phyloP scores from a whole-genome alignment of 2,113 vertebrate genomes.

The Entomyzon cyanotis region DNA sequence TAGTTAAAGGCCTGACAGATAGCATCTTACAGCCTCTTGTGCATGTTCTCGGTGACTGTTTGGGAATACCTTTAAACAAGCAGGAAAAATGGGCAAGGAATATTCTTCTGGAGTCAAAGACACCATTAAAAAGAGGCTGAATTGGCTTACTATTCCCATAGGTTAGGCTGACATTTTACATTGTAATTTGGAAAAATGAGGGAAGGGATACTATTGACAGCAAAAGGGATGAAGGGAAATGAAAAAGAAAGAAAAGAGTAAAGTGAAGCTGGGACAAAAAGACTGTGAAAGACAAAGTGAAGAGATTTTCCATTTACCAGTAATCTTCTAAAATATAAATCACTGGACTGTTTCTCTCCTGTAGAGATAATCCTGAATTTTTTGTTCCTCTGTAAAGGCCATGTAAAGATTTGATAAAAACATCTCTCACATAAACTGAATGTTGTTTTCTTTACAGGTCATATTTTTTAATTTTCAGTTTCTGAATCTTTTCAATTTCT shows the following conservation, averaged over 20 bases:
- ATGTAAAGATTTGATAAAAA: conserved; percentile 51
- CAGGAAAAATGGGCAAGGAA: neutral
- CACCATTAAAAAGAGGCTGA: conserved; percentile 47
- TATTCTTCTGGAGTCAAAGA: conserved; percentile 16
- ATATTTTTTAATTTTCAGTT: neutral
- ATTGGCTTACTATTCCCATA: conserved; percentile 48
- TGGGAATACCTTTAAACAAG: neutral
- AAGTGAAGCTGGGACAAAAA: neutral
- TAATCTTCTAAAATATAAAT: conserved; percentile 66
- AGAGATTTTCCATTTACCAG: conserved; percentile 47
- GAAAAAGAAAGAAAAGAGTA: neutral
- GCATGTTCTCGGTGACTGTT: neutral
- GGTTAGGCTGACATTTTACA: conserved; percentile 57
- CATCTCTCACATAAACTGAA: conserved; percentile 48
- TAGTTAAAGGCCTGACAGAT: neutral
- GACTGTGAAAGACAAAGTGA: neutral
- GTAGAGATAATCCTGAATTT: conserved; percentile 33
- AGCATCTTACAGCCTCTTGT: neutral
- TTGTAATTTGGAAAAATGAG: neutral
- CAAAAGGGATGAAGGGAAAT: neutral
- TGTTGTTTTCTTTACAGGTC: neutral
- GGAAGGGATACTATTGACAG: neutral
- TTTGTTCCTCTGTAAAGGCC: conserved; percentile 27
- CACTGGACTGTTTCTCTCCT: conserved; percentile 51
- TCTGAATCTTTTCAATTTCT: neutral